Conservation (phyloP, 2,797 vertebrate genomes). For the Melanotaenia boesemani region DNA sequence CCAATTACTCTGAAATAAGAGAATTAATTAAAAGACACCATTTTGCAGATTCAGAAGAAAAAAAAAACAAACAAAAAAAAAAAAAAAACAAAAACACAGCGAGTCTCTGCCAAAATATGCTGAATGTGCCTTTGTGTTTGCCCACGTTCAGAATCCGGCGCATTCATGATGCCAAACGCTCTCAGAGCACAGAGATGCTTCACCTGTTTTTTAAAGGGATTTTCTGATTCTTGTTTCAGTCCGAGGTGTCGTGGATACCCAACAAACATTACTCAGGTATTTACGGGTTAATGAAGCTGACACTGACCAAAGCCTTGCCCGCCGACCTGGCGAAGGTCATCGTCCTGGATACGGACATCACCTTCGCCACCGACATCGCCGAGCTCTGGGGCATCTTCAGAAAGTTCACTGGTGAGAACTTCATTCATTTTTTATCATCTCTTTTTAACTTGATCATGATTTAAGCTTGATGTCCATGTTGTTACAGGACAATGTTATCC, state of each 20-base stretch:
- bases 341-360: constrained; percentile 97
- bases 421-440: too few species aligned
- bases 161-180: neutral
- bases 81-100: neutral
- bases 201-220: neutral
- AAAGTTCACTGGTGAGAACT: constrained; percentile 90
- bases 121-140: constrained; percentile 39
- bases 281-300: constrained; percentile 97
- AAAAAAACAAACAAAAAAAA: neutral
- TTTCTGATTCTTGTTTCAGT: constrained; percentile 75
- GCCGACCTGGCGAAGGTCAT: constrained; percentile 92
- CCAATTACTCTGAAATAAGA: constrained; percentile 67
- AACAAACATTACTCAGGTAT: constrained; percentile 99
- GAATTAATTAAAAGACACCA: constrained; percentile 65
- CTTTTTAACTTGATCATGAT: too few species aligned
- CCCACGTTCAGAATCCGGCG: neutral
- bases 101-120: constrained; percentile 30
- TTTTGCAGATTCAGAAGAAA: constrained; percentile 44
- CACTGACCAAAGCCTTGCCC: constrained; percentile 90
- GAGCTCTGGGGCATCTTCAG: constrained; percentile 96
- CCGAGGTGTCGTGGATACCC: constrained; percentile 96
- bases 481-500: too few species aligned
- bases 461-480: too few species aligned
- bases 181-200: neutral
- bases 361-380: constrained; percentile 95